Evolutionary conservation across 2,113 vertebrate species (phyloP).

Genomic region (Ctenomys sociabilis): DNA sequence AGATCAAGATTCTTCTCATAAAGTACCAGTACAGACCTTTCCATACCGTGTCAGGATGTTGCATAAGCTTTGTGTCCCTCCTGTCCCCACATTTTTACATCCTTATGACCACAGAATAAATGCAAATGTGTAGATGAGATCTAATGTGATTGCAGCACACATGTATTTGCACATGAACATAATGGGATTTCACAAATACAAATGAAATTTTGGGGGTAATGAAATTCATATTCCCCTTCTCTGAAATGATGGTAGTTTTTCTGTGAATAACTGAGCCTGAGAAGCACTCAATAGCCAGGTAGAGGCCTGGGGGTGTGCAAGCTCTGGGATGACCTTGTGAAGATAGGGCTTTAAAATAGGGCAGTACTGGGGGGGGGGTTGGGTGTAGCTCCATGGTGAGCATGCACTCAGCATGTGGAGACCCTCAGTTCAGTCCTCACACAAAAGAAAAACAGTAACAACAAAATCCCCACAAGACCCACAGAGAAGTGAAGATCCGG

Average conservation of each 20-base stretch:
- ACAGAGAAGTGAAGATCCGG: neutral
- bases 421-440: neutral
- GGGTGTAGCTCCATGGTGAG: neutral
- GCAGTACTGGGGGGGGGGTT: too few relatives aligned
- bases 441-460: neutral
- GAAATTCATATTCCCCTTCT: neutral
- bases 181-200: conserved; percentile 33
- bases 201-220: conserved; percentile 43
- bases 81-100: neutral
- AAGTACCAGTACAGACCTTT: neutral
- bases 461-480: neutral
- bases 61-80: neutral
- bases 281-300: neutral
- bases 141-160: neutral
- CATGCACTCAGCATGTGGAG: neutral
- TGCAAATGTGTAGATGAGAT: neutral
- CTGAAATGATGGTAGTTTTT: conserved; percentile 44
- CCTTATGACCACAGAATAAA: neutral
- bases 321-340: neutral
- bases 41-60: neutral
- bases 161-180: neutral
- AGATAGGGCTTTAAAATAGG: neutral
- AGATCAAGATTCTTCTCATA: neutral
- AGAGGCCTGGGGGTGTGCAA: neutral
- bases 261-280: neutral